Base-by-base conservation (phyloP, 2,113 vertebrate species). In the Oreotrochilus melanogaster region DNA sequence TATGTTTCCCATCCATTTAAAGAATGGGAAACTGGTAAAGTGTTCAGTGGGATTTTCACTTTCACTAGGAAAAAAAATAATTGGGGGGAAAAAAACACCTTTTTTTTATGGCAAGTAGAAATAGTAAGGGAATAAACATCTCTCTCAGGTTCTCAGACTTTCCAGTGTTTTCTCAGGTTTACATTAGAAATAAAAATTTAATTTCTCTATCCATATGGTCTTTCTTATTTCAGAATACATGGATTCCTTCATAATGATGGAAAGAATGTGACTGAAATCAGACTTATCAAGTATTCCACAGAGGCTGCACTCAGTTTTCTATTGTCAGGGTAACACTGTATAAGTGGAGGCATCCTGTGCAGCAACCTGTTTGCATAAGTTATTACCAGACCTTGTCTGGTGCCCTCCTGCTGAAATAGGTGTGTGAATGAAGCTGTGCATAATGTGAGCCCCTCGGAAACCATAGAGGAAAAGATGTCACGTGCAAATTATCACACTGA, bases 261-360 rank as follows among this genome's bases (percentile, higher is more conserved):
- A 47, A 56, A 0, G 2, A 76, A 51, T 27, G 30, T 31, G 48
- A 16, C 17, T 10, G 28, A 65, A 72, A 17, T 10, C 10, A 51
- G 4, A 18, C 79, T 80, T 83, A 24, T 31, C 24, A 57, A 21
- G 21, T 11, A 48, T n/a, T 35, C 35, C 43, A 3, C 7, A 61
- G 35, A 35, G 4, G 3, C 27, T 78, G 21, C 22, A 37, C 17
- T 12, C 8, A 7, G 19, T 50, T 62, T 74, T 78, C 33, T 82
- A 24, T 30, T n/a, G 25, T 53, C 56, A 51, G 0, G 0, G 13
- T 48, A 47, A 51, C 1, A 1, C 16, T 85, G 43, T 48, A 24
- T 14, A 31, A 61, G 42, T 7, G 16, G 15, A 82, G 10, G 3
- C 25, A 76, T 3, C 16, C 60, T 82, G 10, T 33, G 24, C 14